Percentiles rank a stretch among this genome's conserved stretches.
Conservation (phyloP, 2,113 vertebrate species). For the Oreochromis spilurus region DNA sequence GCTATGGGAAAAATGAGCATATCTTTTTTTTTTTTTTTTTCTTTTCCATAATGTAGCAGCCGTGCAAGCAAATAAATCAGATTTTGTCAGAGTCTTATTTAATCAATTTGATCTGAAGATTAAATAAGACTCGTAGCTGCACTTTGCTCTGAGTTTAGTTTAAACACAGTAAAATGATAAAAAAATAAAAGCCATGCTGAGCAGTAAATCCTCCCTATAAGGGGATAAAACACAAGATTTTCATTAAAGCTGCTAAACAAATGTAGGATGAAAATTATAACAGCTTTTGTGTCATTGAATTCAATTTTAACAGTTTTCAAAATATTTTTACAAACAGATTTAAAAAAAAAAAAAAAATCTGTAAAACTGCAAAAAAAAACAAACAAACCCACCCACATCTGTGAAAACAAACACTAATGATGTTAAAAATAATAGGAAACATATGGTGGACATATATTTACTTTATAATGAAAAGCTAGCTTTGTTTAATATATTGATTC, state of each 20-base stretch:
- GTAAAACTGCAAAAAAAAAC: rapidly evolving
- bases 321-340: not conserved
- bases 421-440: not conserved
- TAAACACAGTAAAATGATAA: not conserved
- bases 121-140: not conserved
- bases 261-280: not conserved
- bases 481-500: not conserved
- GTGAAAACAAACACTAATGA: not conserved
- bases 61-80: not conserved
- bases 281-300: not conserved
- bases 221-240: not conserved
- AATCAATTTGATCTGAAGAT: not conserved
- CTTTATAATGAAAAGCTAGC: not conserved
- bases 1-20: not conserved
- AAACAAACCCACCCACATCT: not conserved
- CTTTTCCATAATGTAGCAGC: rapidly evolving
- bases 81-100: not conserved
- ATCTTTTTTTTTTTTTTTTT: not conserved
- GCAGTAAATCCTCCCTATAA: not conserved
- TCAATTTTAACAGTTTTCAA: not conserved
- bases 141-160: not conserved
- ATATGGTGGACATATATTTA: not conserved
- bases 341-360: not conserved
- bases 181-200: not conserved
- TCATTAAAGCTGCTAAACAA: not conserved